Percentiles rank a stretch among this genome's conserved stretches.
phyloP scores from a whole-genome alignment of 1,140 invertebrate genomes.

The Drusus annulatus region DNA sequence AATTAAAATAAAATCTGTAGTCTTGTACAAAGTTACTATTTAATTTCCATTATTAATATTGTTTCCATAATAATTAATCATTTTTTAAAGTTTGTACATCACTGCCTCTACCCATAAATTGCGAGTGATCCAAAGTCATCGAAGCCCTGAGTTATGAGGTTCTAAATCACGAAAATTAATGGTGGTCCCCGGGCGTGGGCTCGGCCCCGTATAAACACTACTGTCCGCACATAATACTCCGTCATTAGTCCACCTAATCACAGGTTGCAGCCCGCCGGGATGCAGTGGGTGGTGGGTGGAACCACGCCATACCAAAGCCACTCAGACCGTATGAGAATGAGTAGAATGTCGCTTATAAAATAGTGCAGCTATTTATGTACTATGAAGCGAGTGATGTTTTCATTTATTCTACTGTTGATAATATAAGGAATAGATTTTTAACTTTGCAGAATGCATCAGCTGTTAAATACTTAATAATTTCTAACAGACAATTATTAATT shows the following conservation, averaged over 20 bases:
- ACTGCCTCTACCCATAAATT: constrained; percentile 24
- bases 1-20: too few relatives aligned
- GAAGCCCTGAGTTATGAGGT: constrained; percentile 47
- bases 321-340: not conserved
- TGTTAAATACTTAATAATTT: too few relatives aligned
- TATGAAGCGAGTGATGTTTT: too few relatives aligned
- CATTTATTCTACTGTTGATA: too few relatives aligned
- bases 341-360: not conserved
- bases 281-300: not conserved
- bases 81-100: constrained; percentile 2
- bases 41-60: too few relatives aligned
- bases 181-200: constrained; percentile 33
- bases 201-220: constrained; percentile 44
- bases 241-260: constrained; percentile 53
- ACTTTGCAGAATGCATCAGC: too few relatives aligned
- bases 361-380: not conserved
- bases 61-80: not conserved
- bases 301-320: not conserved
- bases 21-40: too few relatives aligned
- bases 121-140: constrained; percentile 42
- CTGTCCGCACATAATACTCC: constrained; percentile 45
- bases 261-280: constrained; percentile 28
- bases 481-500: too few relatives aligned
- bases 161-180: constrained; percentile 52
- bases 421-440: too few relatives aligned